Conservation (phyloP, 1,140 invertebrate species). For the Sinonovacula constricta region DNA sequence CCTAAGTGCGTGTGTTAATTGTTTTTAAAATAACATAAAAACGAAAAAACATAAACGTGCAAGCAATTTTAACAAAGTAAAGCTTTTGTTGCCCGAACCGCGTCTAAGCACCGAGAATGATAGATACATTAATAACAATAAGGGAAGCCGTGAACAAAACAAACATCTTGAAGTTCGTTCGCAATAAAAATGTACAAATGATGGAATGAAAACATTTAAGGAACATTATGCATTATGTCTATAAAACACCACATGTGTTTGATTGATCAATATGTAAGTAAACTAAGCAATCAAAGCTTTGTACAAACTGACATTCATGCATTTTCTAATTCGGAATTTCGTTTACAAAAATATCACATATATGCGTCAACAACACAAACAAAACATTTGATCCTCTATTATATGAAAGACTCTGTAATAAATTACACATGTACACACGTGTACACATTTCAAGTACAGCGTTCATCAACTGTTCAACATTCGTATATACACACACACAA, state of each 20-base stretch:
- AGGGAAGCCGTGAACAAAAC: neutral
- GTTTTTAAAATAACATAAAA: too few species aligned
- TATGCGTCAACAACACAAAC: neutral
- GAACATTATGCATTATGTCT: neutral
- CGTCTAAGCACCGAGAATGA: too few species aligned
- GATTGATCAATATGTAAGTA: too few species aligned
- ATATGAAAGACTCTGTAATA: constrained; percentile 51
- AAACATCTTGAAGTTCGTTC: neutral
- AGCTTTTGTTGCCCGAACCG: too few species aligned
- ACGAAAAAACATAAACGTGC: too few species aligned
- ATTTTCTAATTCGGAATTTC: neutral
- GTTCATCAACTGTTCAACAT: neutral
- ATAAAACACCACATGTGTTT: neutral
- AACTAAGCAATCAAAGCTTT: too few species aligned
- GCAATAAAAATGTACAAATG: neutral
- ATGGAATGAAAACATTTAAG: neutral
- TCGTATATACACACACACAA: constrained; percentile 24
- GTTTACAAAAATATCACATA: neutral
- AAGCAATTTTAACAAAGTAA: too few species aligned
- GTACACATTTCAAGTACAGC: neutral
- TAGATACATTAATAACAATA: too few species aligned
- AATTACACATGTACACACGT: constrained; percentile 45
- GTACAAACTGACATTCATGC: too few species aligned
- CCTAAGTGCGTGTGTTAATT: too few species aligned
- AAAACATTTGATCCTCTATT: neutral